phyloP scores from a whole-genome alignment of 1,140 invertebrate species.

The Hermetia illucens region DNA sequence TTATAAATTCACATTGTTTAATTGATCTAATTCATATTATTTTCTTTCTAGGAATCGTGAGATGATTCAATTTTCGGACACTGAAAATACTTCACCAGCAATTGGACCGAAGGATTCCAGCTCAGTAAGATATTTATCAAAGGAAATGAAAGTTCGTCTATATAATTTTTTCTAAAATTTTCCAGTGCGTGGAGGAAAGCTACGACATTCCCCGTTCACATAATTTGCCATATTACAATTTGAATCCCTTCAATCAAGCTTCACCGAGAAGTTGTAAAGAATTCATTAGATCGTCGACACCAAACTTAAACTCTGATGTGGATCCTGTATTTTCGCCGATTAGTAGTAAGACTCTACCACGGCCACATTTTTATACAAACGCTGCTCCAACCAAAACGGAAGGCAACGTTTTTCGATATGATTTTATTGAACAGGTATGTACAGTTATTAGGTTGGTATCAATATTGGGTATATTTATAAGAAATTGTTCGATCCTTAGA shows the following conservation, averaged over 20 bases:
- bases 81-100: conserved; percentile 29
- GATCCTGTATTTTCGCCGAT: conserved; percentile 5
- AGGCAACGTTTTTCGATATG: conserved; percentile 40
- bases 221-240: conserved; percentile 30
- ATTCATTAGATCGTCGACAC: conserved; percentile 19
- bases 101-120: conserved; percentile 21
- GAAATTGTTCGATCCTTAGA: not conserved
- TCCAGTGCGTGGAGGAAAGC: conserved; percentile 40
- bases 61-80: conserved; percentile 26
- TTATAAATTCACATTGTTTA: too few relatives aligned
- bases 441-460: not conserved
- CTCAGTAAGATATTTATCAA: conserved; percentile 9
- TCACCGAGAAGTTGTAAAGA: conserved; percentile 22
- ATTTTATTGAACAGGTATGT: conserved; percentile 27
- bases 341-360: conserved; percentile 13
- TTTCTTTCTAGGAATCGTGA: conserved; percentile 7
- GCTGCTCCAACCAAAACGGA: conserved; percentile 43
- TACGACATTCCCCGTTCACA: conserved; percentile 61
- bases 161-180: conserved; percentile 1
- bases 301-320: conserved; percentile 19
- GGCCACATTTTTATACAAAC: conserved; percentile 56
- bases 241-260: conserved; percentile 25
- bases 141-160: conserved; percentile 8
- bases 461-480: not conserved
- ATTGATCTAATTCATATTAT: not conserved